Evolutionary conservation across 2,797 vertebrate genomes (phyloP).

Genomic region (Ctenochaetus hawaiiensis): DNA sequence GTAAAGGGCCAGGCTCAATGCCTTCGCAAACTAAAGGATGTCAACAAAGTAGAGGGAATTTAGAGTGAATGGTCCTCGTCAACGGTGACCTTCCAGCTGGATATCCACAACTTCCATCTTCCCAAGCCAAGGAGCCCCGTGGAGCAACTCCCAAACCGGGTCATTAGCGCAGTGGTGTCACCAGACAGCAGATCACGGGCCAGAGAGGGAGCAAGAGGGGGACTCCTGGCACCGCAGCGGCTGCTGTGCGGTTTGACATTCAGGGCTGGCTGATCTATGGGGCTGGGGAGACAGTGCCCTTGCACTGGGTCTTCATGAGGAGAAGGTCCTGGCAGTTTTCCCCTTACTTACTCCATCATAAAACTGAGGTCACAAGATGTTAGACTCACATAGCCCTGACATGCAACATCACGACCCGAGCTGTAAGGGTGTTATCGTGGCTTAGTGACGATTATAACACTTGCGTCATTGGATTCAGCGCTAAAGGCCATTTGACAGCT

Average conservation of each 20-base stretch:
- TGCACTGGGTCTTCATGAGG: slow-evolving; percentile 84
- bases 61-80: slow-evolving; percentile 72
- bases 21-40: slow-evolving; percentile 54
- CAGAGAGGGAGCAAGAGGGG: slow-evolving; percentile 83
- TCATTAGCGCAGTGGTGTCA: slow-evolving; percentile 88
- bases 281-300: slow-evolving; percentile 88
- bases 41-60: slow-evolving; percentile 64
- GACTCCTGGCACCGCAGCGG: slow-evolving; percentile 83
- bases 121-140: slow-evolving; percentile 84
- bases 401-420: slow-evolving; percentile 32
- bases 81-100: slow-evolving; percentile 86
- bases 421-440: slow-evolving; percentile 17
- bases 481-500: slow-evolving; percentile 16
- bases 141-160: slow-evolving; percentile 85
- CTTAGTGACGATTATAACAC: slow-evolving; percentile 34
- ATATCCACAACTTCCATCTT: slow-evolving; percentile 86
- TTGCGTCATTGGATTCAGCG: slow-evolving; percentile 12
- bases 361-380: slow-evolving; percentile 67
- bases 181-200: slow-evolving; percentile 87
- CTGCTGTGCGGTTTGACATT: slow-evolving; percentile 87
- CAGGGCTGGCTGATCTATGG: slow-evolving; percentile 89
- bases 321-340: slow-evolving; percentile 81
- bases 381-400: slow-evolving; percentile 32
- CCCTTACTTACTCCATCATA: slow-evolving; percentile 80
- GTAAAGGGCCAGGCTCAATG: slow-evolving; percentile 22